phyloP scores from a whole-genome alignment of 2,888 invertebrate species.

The Xanthostigma xanthostigma region DNA sequence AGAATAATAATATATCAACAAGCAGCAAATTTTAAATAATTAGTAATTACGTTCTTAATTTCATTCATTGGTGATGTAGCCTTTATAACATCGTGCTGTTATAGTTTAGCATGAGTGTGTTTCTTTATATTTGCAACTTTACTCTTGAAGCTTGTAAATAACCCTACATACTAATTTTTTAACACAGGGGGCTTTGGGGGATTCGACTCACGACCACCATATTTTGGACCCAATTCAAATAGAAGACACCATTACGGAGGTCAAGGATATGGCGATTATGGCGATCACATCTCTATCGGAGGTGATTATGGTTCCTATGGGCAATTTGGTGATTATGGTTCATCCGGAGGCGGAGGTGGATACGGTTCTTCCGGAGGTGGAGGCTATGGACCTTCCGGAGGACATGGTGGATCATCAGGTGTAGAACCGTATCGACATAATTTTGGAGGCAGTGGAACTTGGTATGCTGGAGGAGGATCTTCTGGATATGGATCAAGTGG shows the following conservation, averaged over 20 bases:
- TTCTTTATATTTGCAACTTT: too few species aligned
- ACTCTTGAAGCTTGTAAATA: too few species aligned
- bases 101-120: too few species aligned
- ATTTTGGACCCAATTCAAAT: constrained; percentile 12
- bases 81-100: too few species aligned
- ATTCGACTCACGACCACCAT: constrained; percentile 6
- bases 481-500: neutral
- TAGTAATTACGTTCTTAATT: too few species aligned
- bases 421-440: neutral
- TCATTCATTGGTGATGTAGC: too few species aligned
- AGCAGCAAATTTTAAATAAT: too few species aligned
- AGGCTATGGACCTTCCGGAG: constrained; percentile 2
- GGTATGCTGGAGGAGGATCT: neutral
- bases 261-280: neutral
- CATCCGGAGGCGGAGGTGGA: constrained; percentile 8
- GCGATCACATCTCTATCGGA: neutral
- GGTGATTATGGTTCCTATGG: constrained; percentile 5
- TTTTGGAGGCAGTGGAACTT: neutral
- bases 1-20: too few species aligned
- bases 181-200: constrained; percentile 14
- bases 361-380: neutral
- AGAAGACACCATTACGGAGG: constrained; percentile 2
- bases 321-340: constrained; percentile 7
- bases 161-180: neutral
- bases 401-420: constrained; percentile 1